phyloP scores from a whole-genome alignment of 2,888 invertebrate genomes.

The Epirrhoe tristata region DNA sequence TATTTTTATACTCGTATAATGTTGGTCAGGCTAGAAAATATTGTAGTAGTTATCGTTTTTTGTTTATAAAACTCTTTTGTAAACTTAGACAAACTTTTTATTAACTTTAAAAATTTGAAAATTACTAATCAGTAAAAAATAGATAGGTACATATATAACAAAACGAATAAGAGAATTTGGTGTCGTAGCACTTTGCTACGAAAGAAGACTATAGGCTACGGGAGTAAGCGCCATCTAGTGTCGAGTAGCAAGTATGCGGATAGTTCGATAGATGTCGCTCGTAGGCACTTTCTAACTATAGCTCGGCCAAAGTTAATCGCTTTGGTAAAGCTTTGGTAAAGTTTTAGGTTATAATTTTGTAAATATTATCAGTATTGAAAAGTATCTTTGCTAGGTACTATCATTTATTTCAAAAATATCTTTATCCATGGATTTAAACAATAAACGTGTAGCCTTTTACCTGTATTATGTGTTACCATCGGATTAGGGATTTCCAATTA shows the following conservation, averaged over 20 bases:
- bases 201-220: conserved; percentile 17
- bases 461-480: background rate
- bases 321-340: background rate
- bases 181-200: conserved; percentile 28
- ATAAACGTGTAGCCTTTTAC: background rate
- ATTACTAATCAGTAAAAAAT: background rate
- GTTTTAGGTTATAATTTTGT: background rate
- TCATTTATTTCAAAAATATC: background rate
- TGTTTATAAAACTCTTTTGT: too few species aligned
- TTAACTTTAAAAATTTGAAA: background rate
- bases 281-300: conserved; percentile 32
- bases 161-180: background rate
- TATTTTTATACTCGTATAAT: too few species aligned
- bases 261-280: conserved; percentile 69
- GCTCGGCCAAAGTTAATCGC: background rate
- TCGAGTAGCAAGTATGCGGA: conserved; percentile 65
- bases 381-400: background rate
- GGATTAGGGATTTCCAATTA: background rate
- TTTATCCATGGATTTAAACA: background rate
- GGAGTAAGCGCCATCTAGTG: conserved; percentile 73
- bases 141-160: background rate
- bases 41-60: too few species aligned
- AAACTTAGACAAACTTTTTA: too few species aligned
- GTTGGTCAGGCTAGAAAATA: too few species aligned
- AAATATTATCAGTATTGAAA: background rate